Conservation (phyloP, 2,113 vertebrate species). For the Dipodomys spectabilis region DNA sequence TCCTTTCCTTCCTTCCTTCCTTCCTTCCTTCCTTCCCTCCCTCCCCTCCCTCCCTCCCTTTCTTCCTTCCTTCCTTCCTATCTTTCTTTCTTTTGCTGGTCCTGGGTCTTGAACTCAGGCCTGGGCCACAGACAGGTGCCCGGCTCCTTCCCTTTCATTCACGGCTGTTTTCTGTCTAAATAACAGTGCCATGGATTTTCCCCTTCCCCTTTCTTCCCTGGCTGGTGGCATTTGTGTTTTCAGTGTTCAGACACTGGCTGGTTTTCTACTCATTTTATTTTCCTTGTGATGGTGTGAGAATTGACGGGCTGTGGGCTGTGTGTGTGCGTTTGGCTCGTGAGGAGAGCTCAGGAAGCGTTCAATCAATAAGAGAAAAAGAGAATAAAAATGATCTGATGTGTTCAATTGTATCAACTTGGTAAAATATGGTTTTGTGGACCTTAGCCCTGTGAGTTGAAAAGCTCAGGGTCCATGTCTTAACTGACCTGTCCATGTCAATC, state of each 20-base stretch:
- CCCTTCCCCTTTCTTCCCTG: slow-evolving; percentile 1
- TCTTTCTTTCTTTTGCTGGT: no score
- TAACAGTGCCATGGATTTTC: neutral
- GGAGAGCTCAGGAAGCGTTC: neutral
- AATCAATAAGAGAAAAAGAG: slow-evolving; percentile 1
- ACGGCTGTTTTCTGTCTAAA: slow-evolving; percentile 3
- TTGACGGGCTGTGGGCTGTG: neutral
- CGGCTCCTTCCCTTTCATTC: neutral
- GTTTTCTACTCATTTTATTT: neutral
- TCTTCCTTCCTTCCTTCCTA: no score
- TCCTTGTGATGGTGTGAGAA: neutral
- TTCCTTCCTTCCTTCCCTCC: no score
- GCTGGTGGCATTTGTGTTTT: slow-evolving; percentile 19
- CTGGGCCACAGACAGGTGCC: no score
- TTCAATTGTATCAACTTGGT: neutral
- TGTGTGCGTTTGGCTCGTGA: neutral
- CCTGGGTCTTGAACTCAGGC: no score
- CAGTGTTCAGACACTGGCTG: neutral
- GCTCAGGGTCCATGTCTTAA: slow-evolving; percentile 53
- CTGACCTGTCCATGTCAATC: neutral
- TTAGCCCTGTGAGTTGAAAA: slow-evolving; percentile 26
- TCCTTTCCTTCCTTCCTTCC: no score
- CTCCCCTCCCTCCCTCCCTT: no score
- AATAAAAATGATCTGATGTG: neutral
- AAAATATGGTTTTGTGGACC: slow-evolving; percentile 32